These are phyloP conservation scores for Apolygus lucorum DNA, from an alignment of 1,140 invertebrate species.

Conservation along the genomic window DNA sequence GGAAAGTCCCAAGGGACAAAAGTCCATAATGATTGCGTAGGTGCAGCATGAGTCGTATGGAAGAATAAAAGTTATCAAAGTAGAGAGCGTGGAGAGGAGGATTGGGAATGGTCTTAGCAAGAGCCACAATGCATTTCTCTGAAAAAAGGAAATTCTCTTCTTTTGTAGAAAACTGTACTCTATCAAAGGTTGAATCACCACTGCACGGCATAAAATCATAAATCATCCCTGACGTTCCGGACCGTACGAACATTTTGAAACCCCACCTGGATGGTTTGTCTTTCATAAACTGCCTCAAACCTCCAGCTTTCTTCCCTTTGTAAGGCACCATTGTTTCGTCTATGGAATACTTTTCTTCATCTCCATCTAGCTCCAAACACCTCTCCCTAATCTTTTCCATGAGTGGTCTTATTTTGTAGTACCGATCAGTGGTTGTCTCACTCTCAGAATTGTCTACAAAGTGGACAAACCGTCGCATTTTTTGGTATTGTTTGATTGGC, in stretches of 20 bases:
- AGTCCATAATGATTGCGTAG: no score
- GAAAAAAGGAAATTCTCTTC: background rate
- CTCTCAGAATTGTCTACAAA: no score
- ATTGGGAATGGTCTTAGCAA: background rate
- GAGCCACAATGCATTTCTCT: background rate
- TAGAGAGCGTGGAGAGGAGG: background rate
- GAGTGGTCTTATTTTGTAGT: background rate
- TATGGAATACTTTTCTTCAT: conserved; percentile 35
- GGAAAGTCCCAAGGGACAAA: no score
- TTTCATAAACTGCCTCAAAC: conserved; percentile 6
- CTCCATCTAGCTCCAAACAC: conserved; percentile 26
- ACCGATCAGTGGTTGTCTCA: background rate
- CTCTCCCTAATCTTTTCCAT: background rate
- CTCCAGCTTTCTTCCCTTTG: conserved; percentile 36
- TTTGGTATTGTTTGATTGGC: no score
- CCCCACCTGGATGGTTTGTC: conserved; percentile 20
- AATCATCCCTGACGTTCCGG: background rate
- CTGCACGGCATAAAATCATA: background rate
- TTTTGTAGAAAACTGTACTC: background rate
- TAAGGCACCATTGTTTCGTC: conserved; percentile 43
- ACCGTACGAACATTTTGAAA: conserved; percentile 16
- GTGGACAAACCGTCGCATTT: no score
- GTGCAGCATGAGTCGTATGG: no score
- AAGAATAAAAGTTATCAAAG: background rate
- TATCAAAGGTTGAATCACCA: background rate